A percentile compares a stretch with the other conserved stretches of the same genome.
Conservation (phyloP, 2,797 vertebrate species). For the Acrossocheilus fasciatus region DNA sequence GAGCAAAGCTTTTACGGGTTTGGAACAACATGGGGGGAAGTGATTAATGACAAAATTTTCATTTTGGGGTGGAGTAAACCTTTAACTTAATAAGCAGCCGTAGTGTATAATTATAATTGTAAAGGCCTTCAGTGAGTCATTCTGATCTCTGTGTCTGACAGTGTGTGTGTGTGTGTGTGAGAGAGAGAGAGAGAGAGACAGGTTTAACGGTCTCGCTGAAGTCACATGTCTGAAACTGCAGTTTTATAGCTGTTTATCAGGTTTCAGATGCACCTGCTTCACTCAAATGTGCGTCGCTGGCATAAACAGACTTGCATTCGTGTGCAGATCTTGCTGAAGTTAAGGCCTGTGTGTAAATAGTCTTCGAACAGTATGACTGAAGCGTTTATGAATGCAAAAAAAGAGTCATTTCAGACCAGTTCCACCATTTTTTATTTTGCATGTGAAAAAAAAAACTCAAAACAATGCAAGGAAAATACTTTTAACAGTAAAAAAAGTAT, state of each 20-base stretch:
- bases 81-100: background rate
- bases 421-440: background rate
- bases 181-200: background rate
- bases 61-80: too few relatives aligned
- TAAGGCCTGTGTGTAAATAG: background rate
- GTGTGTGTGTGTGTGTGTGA: constrained; percentile 9
- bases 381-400: too few relatives aligned
- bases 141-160: background rate
- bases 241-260: constrained; percentile 34
- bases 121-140: background rate
- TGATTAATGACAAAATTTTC: too few relatives aligned
- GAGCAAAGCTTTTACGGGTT: too few relatives aligned
- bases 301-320: background rate
- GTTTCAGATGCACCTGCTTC: constrained; percentile 55
- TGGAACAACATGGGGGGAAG: too few relatives aligned
- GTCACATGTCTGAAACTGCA: constrained; percentile 46
- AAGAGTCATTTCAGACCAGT: background rate
- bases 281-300: background rate
- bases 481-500: background rate
- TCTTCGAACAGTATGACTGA: background rate
- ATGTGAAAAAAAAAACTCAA: background rate
- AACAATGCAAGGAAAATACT: too few relatives aligned
- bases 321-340: background rate
- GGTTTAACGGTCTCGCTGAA: constrained; percentile 20
- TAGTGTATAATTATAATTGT: background rate